These are phyloP conservation scores for Drosophila seguyi DNA, from an alignment of 1,140 invertebrate genomes.

Conservation along the genomic window DNA sequence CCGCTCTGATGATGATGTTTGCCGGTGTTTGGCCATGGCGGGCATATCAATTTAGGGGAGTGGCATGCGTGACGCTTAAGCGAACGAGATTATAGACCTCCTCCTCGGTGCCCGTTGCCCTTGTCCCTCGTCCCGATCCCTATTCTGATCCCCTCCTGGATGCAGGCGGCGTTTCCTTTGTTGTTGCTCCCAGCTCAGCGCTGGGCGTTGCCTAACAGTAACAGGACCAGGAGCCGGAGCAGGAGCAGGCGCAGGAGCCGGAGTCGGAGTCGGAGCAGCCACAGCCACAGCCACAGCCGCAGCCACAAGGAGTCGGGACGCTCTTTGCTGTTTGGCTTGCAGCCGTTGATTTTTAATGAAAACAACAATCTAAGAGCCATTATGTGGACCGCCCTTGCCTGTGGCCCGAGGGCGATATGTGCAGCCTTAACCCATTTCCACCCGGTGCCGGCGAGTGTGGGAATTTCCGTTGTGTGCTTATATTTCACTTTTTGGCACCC, in stretches of 20 bases:
- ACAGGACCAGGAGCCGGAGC: slow-evolving; percentile 60
- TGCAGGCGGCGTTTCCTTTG: slow-evolving; percentile 71
- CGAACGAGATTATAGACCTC: slow-evolving; percentile 78
- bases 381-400: slow-evolving; percentile 39
- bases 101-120: slow-evolving; percentile 10
- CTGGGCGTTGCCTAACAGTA: slow-evolving; percentile 69
- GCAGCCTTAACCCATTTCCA: slow-evolving; percentile 27
- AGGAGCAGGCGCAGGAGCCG: slow-evolving; percentile 40
- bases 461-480: slow-evolving; percentile 6
- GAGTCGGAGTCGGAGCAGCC: slow-evolving; percentile 35
- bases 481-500: slow-evolving; percentile 1
- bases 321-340: slow-evolving; percentile 26
- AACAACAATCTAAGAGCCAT: slow-evolving; percentile 50
- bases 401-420: slow-evolving; percentile 14
- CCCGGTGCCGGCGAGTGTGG: slow-evolving; percentile 5
- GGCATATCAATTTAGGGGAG: slow-evolving; percentile 82
- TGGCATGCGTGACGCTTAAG: slow-evolving; percentile 80
- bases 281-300: too few relatives aligned
- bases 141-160: slow-evolving; percentile 4
- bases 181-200: slow-evolving; percentile 56
- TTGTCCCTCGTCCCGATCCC: slow-evolving; percentile 9
- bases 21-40: slow-evolving; percentile 69
- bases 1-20: slow-evolving; percentile 73
- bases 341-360: slow-evolving; percentile 50
- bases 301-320: slow-evolving; percentile 38